phyloP scores from a whole-genome alignment of 2,113 vertebrate species.

The Sciurus niger region DNA sequence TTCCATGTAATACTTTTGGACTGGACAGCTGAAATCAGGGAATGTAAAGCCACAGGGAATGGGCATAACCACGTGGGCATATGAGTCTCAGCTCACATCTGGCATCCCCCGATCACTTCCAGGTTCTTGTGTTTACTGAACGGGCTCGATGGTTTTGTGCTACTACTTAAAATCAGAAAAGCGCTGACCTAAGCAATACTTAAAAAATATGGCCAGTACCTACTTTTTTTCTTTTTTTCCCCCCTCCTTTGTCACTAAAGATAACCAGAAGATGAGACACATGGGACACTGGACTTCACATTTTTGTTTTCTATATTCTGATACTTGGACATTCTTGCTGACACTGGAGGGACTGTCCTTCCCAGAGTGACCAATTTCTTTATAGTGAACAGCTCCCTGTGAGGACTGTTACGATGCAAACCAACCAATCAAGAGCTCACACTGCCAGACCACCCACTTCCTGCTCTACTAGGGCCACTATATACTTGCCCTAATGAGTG shows the following conservation, averaged over 20 bases:
- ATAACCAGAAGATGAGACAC: not conserved
- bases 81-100: not conserved
- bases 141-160: no score
- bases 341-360: not conserved
- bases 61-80: not conserved
- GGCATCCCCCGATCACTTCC: not conserved
- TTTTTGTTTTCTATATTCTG: not conserved
- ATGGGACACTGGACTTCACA: rapidly evolving
- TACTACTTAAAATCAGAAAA: not conserved
- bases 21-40: not conserved
- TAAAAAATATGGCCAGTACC: no score
- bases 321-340: not conserved
- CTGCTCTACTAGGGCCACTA: not conserved
- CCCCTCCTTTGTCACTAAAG: not conserved
- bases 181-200: not conserved
- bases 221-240: no score
- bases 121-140: not conserved
- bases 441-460: not conserved
- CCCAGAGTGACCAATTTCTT: not conserved
- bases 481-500: not conserved
- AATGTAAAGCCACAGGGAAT: not conserved
- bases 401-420: not conserved
- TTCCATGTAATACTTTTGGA: not conserved
- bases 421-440: no score
- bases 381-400: not conserved